Conservation (phyloP, 2,888 invertebrate genomes). For the Pristionchus entomophagus region DNA sequence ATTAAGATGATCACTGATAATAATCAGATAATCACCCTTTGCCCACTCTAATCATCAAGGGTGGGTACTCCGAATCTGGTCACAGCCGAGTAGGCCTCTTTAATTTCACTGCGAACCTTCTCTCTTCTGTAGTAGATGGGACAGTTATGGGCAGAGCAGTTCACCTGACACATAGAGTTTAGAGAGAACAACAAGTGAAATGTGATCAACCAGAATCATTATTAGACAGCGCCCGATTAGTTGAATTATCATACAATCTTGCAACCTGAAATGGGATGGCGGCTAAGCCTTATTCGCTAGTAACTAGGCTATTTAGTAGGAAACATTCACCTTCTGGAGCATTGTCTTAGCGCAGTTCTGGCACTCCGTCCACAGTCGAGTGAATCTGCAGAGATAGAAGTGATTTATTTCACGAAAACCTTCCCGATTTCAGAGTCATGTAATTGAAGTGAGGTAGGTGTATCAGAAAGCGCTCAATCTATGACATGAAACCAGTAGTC, state of each 20-base stretch:
- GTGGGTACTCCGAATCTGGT: conserved; percentile 82
- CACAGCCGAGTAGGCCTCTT: conserved; percentile 88
- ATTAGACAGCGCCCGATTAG: too few relatives aligned
- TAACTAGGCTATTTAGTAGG: background rate
- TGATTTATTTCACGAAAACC: background rate
- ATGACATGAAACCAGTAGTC: too few relatives aligned
- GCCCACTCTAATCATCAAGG: conserved; percentile 36
- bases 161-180: too few relatives aligned
- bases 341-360: conserved; percentile 97
- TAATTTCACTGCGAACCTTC: conserved; percentile 95
- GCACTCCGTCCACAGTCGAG: conserved; percentile 96
- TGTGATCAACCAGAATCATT: too few relatives aligned
- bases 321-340: conserved; percentile 89
- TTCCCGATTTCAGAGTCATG: background rate
- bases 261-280: background rate
- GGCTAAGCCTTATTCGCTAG: background rate
- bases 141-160: conserved; percentile 89
- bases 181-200: too few relatives aligned
- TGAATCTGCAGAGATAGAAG: conserved; percentile 86
- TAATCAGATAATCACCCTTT: too few relatives aligned
- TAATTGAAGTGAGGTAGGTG: background rate
- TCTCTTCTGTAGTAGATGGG: conserved; percentile 99
- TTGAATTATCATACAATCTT: background rate
- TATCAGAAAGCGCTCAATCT: background rate
- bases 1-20: too few relatives aligned